A percentile compares a stretch with the other conserved stretches of the same genome.
These are phyloP conservation scores for Rhyacophila brunnea DNA, from an alignment of 1,140 invertebrate species.

Conservation along the genomic window DNA sequence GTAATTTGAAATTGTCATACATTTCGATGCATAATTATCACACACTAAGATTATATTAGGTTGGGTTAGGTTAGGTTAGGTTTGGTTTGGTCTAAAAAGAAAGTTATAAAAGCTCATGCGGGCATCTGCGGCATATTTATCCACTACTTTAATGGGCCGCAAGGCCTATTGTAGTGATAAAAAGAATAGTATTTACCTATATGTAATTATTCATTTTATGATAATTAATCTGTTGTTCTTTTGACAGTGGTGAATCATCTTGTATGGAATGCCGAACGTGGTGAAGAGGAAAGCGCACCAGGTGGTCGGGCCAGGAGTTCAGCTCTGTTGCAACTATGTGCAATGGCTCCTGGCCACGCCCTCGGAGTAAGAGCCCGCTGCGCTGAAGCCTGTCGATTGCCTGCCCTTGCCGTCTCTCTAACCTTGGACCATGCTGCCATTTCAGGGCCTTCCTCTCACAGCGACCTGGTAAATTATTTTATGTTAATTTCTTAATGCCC, in stretches of 20 bases:
- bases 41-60: too few species aligned
- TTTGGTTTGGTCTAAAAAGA: too few species aligned
- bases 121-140: too few species aligned
- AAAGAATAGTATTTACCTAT: too few species aligned
- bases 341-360: conserved; percentile 87
- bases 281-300: conserved; percentile 68
- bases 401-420: conserved; percentile 78
- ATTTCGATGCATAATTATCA: too few species aligned
- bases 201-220: too few species aligned
- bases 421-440: conserved; percentile 50
- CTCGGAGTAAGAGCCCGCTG: conserved; percentile 80
- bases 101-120: too few species aligned
- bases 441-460: conserved; percentile 40
- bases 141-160: too few species aligned
- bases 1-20: too few species aligned
- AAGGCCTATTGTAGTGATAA: too few species aligned
- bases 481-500: too few species aligned
- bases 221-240: conserved; percentile 16
- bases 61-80: too few species aligned
- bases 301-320: conserved; percentile 39
- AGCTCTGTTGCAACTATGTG: conserved; percentile 77
- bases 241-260: conserved; percentile 76
- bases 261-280: conserved; percentile 84
- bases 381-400: conserved; percentile 86
- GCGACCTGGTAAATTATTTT: conserved; percentile 48